phyloP scores from a whole-genome alignment of 2,888 invertebrate species.

The Habroteleia sp. region DNA sequence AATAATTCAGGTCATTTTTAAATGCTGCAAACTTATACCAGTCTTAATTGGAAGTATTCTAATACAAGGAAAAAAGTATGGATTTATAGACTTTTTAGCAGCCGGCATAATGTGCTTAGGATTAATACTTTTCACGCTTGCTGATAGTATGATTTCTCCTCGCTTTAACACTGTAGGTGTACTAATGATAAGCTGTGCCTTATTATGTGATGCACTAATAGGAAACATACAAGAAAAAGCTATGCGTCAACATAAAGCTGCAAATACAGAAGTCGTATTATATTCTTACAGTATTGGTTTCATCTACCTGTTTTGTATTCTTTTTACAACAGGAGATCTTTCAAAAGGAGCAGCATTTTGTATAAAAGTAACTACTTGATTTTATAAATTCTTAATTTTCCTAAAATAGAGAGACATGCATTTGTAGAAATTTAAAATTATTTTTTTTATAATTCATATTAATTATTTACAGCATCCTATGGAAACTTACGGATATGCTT shows the following conservation, averaged over 20 bases:
- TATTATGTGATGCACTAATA: constrained; percentile 96
- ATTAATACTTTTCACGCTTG: constrained; percentile 93
- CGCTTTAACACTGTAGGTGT: constrained; percentile 88
- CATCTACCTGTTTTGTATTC: constrained; percentile 88
- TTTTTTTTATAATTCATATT: no score
- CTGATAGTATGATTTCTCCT: constrained; percentile 89
- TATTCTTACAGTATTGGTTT: constrained; percentile 96
- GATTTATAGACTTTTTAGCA: constrained; percentile 90
- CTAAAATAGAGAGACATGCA: no score
- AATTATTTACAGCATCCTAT: constrained; percentile 84
- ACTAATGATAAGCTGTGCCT: constrained; percentile 89
- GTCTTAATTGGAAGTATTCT: constrained; percentile 96
- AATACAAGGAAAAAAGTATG: constrained; percentile 94
- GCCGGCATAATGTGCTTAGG: constrained; percentile 94
- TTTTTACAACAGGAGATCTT: constrained; percentile 88
- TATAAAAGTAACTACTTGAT: constrained; percentile 84
- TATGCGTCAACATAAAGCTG: constrained; percentile 91
- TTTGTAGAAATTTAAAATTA: no score
- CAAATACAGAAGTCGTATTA: constrained; percentile 94
- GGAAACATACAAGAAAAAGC: constrained; percentile 98
- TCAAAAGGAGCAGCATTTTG: constrained; percentile 89
- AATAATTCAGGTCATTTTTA: constrained; percentile 91
- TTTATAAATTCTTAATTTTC: no score
- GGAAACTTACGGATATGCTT: constrained; percentile 91
- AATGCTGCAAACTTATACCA: constrained; percentile 98